Base-by-base conservation (phyloP, 1,140 invertebrate genomes). In the Cotesia vestalis region DNA sequence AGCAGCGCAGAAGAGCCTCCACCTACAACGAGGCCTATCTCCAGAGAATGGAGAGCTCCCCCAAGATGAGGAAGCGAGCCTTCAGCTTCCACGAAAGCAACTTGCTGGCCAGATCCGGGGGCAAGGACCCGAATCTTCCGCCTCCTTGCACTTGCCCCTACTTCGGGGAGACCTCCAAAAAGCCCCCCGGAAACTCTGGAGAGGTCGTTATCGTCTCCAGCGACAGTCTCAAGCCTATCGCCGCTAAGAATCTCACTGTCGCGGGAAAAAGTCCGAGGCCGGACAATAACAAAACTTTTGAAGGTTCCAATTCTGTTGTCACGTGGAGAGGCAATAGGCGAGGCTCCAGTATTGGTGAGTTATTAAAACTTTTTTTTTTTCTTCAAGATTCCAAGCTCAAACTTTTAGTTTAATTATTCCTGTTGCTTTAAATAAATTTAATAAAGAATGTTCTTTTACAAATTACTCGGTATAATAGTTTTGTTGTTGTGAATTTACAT, bases 131-230 rank as follows among this genome's bases (percentile, higher is more conserved):
- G 79, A 66, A 78, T 79, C 83, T 93, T 36, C 91, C 92, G 1
- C 91, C 92, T 2, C 91, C 92, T 0, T 94, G 92, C 80, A 93
- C 92, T 0, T 93, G 93, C 78, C 92, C 93, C 0, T 94, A 94
- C 76, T 94, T 94, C 77, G 92, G 92, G 0, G 89, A 91, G 88
- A 68, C 89, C 80, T 63, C 80, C 3, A 88, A 89, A 78, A 80
- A 73, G 20, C 74, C 80, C 6, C 76, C 85, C 0, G 82, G 84
- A 9, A 85, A 83, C 0, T 83, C 83, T 0, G 79, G 84, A 2
- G 89, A 90, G 76, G 85, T 90, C 1, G 89, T 89, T 73, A 90
- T 90, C 0, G 85, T 90, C 2, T 86, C 89, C 0, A 85, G 83
- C 74, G 83, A 85, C 4, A 80, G 78, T 0, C 74, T 84, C 35